These are phyloP conservation scores for Calephelis nemesis DNA, from an alignment of 1,140 invertebrate species.

Conservation along the genomic window DNA sequence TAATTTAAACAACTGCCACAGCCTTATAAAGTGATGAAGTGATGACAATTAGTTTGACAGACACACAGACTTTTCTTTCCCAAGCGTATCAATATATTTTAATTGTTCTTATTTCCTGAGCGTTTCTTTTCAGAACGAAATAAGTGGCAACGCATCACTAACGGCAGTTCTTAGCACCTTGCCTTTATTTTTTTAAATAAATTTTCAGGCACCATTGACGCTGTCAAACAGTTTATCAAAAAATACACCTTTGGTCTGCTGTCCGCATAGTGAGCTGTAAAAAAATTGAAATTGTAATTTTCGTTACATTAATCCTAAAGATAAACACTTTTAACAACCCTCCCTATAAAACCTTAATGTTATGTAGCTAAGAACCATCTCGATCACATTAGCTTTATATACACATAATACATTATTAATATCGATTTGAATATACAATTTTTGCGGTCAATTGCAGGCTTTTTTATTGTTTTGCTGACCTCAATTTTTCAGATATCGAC, in stretches of 20 bases:
- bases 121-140: not conserved
- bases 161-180: not conserved
- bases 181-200: not conserved
- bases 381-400: too few relatives aligned
- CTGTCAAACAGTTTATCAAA: constrained; percentile 11
- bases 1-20: not conserved
- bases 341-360: too few relatives aligned
- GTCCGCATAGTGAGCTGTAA: constrained; percentile 1
- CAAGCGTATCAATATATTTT: not conserved
- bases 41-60: not conserved
- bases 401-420: too few relatives aligned
- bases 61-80: constrained; percentile 7
- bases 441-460: not conserved
- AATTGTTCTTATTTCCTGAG: not conserved
- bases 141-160: not conserved
- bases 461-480: not conserved
- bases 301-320: too few relatives aligned
- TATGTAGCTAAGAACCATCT: too few relatives aligned
- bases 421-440: too few relatives aligned
- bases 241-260: constrained; percentile 1
- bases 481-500: not conserved
- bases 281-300: too few relatives aligned
- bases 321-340: too few relatives aligned
- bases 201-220: not conserved
- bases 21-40: not conserved